Conservation (phyloP, 37 sponge, comb jelly and placozoan species). For the Eunapius fragilis region DNA sequence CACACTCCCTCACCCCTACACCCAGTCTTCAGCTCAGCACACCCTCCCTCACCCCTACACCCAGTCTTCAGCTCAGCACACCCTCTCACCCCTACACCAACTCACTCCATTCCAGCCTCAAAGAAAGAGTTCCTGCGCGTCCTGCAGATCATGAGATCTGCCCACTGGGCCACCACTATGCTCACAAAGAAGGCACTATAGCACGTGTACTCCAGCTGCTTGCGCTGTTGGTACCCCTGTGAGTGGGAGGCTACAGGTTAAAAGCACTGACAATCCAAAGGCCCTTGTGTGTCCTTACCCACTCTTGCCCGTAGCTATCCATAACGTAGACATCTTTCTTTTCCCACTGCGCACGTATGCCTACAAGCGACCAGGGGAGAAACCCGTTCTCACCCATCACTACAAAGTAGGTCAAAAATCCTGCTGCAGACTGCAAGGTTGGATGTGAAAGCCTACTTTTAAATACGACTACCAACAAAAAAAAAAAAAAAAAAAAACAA, state of each 20-base stretch:
- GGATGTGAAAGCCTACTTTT: too few relatives aligned
- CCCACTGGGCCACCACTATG: constrained; percentile 98
- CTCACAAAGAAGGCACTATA: constrained; percentile 96
- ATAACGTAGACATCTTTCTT: constrained; percentile 47
- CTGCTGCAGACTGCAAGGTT: constrained; percentile 76
- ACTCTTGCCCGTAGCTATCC: constrained; percentile 95
- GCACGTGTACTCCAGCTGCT: constrained; percentile 87
- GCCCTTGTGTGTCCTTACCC: constrained; percentile 55
- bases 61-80: background rate
- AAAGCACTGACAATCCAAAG: background rate
- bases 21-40: background rate
- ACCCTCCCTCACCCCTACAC: background rate
- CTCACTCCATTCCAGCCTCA: constrained; percentile 87
- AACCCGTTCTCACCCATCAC: constrained; percentile 98
- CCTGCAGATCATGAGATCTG: constrained; percentile 96
- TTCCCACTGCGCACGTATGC: constrained; percentile 82
- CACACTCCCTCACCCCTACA: too few relatives aligned
- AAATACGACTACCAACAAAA: background rate
- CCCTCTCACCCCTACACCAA: background rate
- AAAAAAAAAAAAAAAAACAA: background rate
- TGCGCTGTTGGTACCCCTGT: constrained; percentile 79
- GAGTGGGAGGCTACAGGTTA: background rate
- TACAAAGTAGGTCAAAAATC: constrained; percentile 96
- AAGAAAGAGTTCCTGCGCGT: constrained; percentile 90
- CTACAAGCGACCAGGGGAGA: constrained; percentile 62